A percentile compares a stretch with the other conserved stretches of the same genome.
Conservation (phyloP, 1,140 invertebrate species). For the Nautilus pompilius region DNA sequence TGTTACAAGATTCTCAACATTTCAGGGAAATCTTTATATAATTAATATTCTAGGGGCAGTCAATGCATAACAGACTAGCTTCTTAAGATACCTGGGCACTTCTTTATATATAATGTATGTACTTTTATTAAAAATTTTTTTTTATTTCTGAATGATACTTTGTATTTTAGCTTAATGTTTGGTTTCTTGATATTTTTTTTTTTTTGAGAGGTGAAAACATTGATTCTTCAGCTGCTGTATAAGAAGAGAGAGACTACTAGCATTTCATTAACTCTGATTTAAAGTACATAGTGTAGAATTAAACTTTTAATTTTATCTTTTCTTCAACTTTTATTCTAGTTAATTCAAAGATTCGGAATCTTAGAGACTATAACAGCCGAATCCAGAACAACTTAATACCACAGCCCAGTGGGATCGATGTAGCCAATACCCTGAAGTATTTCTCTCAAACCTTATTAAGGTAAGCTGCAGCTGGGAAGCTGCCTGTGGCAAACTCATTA, state of each 20-base stretch:
- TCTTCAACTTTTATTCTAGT: constrained; percentile 70
- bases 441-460: constrained; percentile 93
- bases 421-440: constrained; percentile 95
- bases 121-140: background rate
- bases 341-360: constrained; percentile 92
- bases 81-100: background rate
- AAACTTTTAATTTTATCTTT: constrained; percentile 11
- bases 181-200: constrained; percentile 3
- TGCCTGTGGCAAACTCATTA: too few relatives aligned
- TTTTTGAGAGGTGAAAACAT: background rate
- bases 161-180: background rate
- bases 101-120: background rate
- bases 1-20: background rate
- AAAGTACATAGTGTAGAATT: too few relatives aligned
- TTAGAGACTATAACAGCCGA: constrained; percentile 93
- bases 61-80: background rate
- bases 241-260: too few relatives aligned
- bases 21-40: background rate
- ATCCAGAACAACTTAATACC: constrained; percentile 88
- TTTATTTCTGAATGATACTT: background rate
- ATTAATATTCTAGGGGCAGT: background rate
- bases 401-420: constrained; percentile 88
- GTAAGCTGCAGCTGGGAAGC: constrained; percentile 73
- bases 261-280: too few relatives aligned
- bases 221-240: too few relatives aligned